Base-by-base conservation (phyloP, 2,797 vertebrate genomes). In the Melanotaenia pygmaea region DNA sequence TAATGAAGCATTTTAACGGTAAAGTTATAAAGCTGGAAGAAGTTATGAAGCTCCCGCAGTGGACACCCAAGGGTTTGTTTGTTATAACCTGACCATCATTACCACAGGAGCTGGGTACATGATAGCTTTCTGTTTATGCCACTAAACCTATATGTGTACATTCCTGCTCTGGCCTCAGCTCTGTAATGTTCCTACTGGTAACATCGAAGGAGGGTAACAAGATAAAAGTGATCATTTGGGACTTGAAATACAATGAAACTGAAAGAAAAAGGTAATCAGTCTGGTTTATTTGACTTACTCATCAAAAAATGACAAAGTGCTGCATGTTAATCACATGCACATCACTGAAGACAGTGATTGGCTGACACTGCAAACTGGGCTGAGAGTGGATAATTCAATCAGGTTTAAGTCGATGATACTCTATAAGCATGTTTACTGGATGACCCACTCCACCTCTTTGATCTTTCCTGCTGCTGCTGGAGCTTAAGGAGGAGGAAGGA, bases 331-430 rank as follows among this genome's bases (percentile, higher is more conserved):
- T 76, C 67, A 5, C 5, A 10, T 43, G 30, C 0, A 22, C 61
- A 57, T 50, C 37, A 68, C 45, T 26, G 79, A 74, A 26, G 74
- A 60, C 40, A 12, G 56, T 8, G 70, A 80, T 56, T 70, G 79
- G 77, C 77, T 70, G 74, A 64, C 24, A n/a, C 35, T 70, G 63
- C 30, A 24, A 72, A 80, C 66, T 20, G 47, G 20, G 74, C 64
- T 57, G 59, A 34, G 74, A 88, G 68, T n/a, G 24, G 76, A 85
- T 80, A 86, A 87, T 81, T 87, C 69, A 76, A 85, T 93, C 76
- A 79, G 74, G 59, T 80, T 86, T 81, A 43, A 88, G 82, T 76
- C 37, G 40, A 81, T 65, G 50, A 4, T 59, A 77, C 79, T 79
- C 70, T 58, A 30, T 81, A 86, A 91, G 80, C 72, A 81, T 71